Evolutionary conservation across 2,888 invertebrate genomes (phyloP).

Genomic region (Trimorus sp.): DNA sequence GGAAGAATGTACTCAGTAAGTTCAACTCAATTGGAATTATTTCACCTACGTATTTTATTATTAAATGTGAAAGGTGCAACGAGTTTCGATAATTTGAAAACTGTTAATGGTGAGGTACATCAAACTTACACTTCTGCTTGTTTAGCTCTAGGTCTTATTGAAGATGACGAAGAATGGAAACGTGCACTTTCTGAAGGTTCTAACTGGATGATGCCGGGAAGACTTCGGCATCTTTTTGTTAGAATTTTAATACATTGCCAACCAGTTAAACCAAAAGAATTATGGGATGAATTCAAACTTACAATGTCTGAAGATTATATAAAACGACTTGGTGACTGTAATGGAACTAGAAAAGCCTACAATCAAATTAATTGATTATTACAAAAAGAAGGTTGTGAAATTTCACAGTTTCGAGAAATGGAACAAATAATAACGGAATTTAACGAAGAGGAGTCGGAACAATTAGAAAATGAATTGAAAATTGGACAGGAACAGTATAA

Average conservation of each 20-base stretch:
- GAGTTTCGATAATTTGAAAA: constrained; percentile 7
- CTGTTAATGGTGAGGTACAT: constrained; percentile 1
- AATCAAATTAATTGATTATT: neutral
- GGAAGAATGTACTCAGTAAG: constrained; percentile 8
- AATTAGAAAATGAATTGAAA: neutral
- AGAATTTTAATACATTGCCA: constrained; percentile 8
- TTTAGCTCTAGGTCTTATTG: constrained; percentile 12
- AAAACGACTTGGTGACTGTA: neutral
- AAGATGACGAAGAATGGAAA: constrained; percentile 32
- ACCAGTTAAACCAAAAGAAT: constrained; percentile 55
- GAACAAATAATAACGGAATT: constrained; percentile 5
- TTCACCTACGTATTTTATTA: constrained; percentile 69
- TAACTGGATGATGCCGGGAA: constrained; percentile 46
- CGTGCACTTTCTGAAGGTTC: constrained; percentile 5
- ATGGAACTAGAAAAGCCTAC: constrained; percentile 9
- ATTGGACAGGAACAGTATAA: neutral
- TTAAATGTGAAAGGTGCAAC: constrained; percentile 9
- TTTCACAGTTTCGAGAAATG: constrained; percentile 18
- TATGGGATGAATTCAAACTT: constrained; percentile 40
- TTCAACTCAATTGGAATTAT: constrained; percentile 67
- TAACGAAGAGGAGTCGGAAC: neutral
- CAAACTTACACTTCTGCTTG: neutral
- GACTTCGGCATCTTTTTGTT: constrained; percentile 73
- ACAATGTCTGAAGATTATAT: constrained; percentile 20
- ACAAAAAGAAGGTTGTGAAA: constrained; percentile 15